Base-by-base conservation (phyloP, 2,888 invertebrate genomes). In the Volucella inflata region DNA sequence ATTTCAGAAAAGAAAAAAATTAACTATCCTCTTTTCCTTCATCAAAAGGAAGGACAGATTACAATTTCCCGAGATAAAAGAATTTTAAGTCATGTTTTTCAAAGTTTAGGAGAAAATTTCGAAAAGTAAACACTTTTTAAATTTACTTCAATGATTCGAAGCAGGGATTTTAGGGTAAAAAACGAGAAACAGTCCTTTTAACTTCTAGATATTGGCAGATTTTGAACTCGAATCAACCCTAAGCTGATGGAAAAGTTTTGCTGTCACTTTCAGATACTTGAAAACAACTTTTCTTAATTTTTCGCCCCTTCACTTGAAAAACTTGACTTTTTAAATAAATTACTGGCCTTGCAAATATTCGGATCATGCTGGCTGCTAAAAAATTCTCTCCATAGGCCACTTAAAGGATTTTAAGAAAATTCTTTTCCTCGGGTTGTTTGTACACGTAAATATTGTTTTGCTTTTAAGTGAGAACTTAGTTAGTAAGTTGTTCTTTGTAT, bases 271-370 rank as follows among this genome's bases (percentile, higher is more conserved):
- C 67, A 67, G 42, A 44, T 53, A 44, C 30, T 59, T 38, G 17
- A 40, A 42, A 30, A 51, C 1, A 17, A 16, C 48, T 59, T 40
- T 46, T 9, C 21, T 48, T 16, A 3, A 1, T 8, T 46, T 48
- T 11, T 67, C 16, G 17, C 16, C 16, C 42, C 42, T 17, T 21
- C 42, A 53, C n/a, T 21, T 30, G 30, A 12, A 6, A 42, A 42
- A 53, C 42, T 60, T 42, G 60, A 60, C 60, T 60, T 60, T 71
- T 59, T 30, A 60, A 71, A 71, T 71, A 71, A 60, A 71, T 71
- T 71, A 60, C 62, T 68, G 55, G 44, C 55, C 55, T 55, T 68
- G 12, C 42, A 12, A 62, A 40, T 60, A 60, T 51, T 51, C 14
- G 9, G 50, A 44, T 44, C 51, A 51, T 57, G 44, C n/a, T 30